phyloP scores from a whole-genome alignment of 2,888 invertebrate species.

The Cenopis cana region DNA sequence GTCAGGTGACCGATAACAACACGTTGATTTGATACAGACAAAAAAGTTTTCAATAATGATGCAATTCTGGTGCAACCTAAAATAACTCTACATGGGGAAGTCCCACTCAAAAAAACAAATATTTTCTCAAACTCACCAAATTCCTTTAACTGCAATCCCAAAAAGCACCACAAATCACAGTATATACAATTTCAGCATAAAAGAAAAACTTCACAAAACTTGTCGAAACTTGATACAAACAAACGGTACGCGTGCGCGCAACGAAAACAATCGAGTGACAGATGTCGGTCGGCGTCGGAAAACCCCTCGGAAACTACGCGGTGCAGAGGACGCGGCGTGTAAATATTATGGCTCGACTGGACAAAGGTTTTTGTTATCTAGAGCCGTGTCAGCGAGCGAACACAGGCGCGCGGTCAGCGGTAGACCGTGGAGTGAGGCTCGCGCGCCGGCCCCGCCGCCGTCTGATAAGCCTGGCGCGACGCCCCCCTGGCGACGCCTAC shows the following conservation, averaged over 20 bases:
- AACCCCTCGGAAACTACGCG: conserved; percentile 80
- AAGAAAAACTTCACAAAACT: conserved; percentile 66
- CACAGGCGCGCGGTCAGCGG: conserved; percentile 77
- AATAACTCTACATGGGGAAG: conserved; percentile 32
- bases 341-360: conserved; percentile 82
- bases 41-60: conserved; percentile 13
- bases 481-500: conserved; percentile 84
- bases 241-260: conserved; percentile 76
- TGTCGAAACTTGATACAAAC: conserved; percentile 76
- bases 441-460: conserved; percentile 83
- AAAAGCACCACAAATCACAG: conserved; percentile 68
- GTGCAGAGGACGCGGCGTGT: conserved; percentile 72
- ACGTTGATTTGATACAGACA: not conserved
- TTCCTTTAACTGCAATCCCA: conserved; percentile 76
- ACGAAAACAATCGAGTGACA: conserved; percentile 77
- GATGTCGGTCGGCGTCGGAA: conserved; percentile 78
- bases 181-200: conserved; percentile 59
- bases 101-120: conserved; percentile 13
- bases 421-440: conserved; percentile 81
- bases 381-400: conserved; percentile 76
- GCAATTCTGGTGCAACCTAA: conserved; percentile 29
- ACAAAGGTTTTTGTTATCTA: conserved; percentile 85
- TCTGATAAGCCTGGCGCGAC: conserved; percentile 85
- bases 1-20: conserved; percentile 40
- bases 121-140: conserved; percentile 63